Percentiles rank a stretch among this genome's conserved stretches.
Evolutionary conservation across 2,888 invertebrate genomes (phyloP).

Genomic region (Machimus rusticus): DNA sequence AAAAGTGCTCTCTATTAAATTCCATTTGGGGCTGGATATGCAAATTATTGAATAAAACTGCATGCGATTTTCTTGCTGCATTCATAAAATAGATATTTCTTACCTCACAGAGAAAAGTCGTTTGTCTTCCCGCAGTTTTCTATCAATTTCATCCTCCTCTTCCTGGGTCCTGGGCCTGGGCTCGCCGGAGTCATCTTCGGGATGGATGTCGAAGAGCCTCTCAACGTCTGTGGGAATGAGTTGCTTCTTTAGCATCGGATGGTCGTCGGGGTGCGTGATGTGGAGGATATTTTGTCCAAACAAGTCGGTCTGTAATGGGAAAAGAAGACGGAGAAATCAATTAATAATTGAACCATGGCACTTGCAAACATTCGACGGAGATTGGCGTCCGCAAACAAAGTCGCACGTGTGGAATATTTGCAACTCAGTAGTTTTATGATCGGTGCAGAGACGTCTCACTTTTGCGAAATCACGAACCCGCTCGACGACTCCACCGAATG

Average conservation of each 20-base stretch:
- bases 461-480: constrained; percentile 47
- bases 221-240: constrained; percentile 66
- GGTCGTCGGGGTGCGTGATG: constrained; percentile 82
- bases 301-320: constrained; percentile 75
- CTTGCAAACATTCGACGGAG: not conserved
- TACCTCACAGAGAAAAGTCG: constrained; percentile 67
- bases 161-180: constrained; percentile 64
- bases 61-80: not conserved
- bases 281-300: constrained; percentile 82
- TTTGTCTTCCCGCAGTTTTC: constrained; percentile 63
- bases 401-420: not conserved
- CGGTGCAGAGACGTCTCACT: constrained; percentile 1
- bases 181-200: constrained; percentile 67
- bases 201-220: constrained; percentile 59
- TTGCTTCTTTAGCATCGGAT: constrained; percentile 73
- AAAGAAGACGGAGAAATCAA: constrained; percentile 12
- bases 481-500: constrained; percentile 36
- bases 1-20: not conserved
- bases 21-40: not conserved
- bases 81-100: constrained; percentile 25
- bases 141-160: constrained; percentile 60
- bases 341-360: not conserved
- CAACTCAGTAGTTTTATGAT: not conserved
- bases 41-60: not conserved
- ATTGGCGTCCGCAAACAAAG: not conserved